A percentile compares a stretch with the other conserved stretches of the same genome.
These are phyloP conservation scores for Dermatophagoides farinae DNA, from an alignment of 1,140 invertebrate genomes.

Conservation along the genomic window DNA sequence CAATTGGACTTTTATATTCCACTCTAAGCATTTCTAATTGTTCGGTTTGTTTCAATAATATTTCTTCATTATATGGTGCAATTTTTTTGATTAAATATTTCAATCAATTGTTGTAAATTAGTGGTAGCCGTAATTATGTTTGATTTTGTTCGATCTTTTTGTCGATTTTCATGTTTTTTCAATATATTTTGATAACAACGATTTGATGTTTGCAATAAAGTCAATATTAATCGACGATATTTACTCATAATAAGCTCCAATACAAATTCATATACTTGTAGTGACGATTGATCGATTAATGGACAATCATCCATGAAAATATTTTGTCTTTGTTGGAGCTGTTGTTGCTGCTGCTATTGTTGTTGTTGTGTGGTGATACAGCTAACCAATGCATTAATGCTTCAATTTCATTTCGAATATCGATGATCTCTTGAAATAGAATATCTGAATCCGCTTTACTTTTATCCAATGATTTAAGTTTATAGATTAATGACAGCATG, in stretches of 20 bases:
- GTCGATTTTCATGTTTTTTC: background rate
- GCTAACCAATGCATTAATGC: too few relatives aligned
- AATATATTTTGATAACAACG: slow-evolving; percentile 22
- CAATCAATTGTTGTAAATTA: slow-evolving; percentile 39
- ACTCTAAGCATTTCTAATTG: slow-evolving; percentile 45
- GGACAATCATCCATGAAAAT: too few relatives aligned
- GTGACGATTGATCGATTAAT: slow-evolving; percentile 27
- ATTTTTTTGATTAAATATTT: slow-evolving; percentile 16
- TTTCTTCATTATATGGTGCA: slow-evolving; percentile 25
- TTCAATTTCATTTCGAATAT: too few relatives aligned
- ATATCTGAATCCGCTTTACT: too few relatives aligned
- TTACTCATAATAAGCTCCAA: slow-evolving; percentile 90
- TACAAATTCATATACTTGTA: slow-evolving; percentile 80
- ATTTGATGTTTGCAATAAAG: slow-evolving; percentile 52
- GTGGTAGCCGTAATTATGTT: background rate
- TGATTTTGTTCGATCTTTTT: background rate
- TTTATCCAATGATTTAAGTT: too few relatives aligned
- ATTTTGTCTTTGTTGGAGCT: too few relatives aligned
- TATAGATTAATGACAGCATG: too few relatives aligned
- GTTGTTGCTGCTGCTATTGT: slow-evolving; percentile 43
- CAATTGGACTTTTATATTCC: slow-evolving; percentile 50
- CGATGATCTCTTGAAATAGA: too few relatives aligned
- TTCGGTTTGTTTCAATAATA: slow-evolving; percentile 24
- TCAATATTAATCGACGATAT: slow-evolving; percentile 71
- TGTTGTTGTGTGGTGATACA: slow-evolving; percentile 42